Evolutionary conservation across 2,113 vertebrate species (phyloP).

Genomic region (Ictidomys tridecemlineatus): DNA sequence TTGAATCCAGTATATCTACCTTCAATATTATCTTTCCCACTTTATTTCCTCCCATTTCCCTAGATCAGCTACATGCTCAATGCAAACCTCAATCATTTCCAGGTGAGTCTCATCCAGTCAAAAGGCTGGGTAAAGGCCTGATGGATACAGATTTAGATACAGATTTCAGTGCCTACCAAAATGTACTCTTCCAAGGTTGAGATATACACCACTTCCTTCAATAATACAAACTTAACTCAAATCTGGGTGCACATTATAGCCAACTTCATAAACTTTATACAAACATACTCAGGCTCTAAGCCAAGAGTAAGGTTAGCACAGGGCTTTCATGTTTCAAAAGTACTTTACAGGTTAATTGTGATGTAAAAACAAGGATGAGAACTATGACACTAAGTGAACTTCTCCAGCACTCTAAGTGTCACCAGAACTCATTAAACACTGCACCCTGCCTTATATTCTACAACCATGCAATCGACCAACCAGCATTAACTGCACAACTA

Average conservation of each 20-base stretch:
- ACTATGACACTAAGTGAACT: not conserved
- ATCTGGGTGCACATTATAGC: not conserved
- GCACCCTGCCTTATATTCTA: no score
- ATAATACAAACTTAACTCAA: slow-evolving; percentile 14
- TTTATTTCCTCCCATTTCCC: not conserved
- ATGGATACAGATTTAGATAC: not conserved
- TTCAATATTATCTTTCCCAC: not conserved
- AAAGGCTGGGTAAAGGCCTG: not conserved
- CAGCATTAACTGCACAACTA: not conserved
- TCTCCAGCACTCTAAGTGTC: not conserved
- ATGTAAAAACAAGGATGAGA: not conserved
- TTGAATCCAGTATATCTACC: not conserved
- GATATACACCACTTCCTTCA: not conserved
- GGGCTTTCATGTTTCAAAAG: not conserved
- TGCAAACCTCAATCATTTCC: not conserved
- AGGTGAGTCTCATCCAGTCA: not conserved
- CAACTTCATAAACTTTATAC: not conserved
- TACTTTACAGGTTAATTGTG: not conserved
- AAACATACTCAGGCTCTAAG: not conserved
- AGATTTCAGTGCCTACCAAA: not conserved
- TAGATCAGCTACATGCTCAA: not conserved
- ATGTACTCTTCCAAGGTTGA: not conserved
- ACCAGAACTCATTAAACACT: not conserved
- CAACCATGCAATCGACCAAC: not conserved
- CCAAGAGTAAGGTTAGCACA: not conserved